A percentile compares a stretch with the other conserved stretches of the same genome.
phyloP scores from a whole-genome alignment of 2,888 invertebrate species.

The Chymomyza fuscimana region DNA sequence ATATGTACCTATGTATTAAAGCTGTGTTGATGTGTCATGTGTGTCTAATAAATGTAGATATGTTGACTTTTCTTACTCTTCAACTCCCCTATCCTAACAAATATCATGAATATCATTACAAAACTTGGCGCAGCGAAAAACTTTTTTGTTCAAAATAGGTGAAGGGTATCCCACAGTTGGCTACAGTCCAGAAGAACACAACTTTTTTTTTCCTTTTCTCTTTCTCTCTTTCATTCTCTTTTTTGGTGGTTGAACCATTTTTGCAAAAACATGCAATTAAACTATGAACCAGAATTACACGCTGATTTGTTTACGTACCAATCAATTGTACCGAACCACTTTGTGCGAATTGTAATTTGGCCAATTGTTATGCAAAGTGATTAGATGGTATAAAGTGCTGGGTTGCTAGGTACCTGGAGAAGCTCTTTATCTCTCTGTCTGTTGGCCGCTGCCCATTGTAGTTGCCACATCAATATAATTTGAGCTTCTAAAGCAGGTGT shows the following conservation, averaged over 20 bases:
- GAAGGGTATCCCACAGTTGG: too few species aligned
- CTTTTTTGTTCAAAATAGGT: too few species aligned
- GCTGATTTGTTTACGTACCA: slow-evolving; percentile 41
- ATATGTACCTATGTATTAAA: slow-evolving; percentile 48
- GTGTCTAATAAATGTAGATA: too few species aligned
- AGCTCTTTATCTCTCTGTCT: slow-evolving; percentile 10
- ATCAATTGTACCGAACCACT: not conserved
- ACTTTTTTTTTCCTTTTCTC: not conserved
- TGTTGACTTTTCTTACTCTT: too few species aligned
- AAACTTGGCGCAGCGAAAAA: too few species aligned
- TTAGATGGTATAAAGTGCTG: slow-evolving; percentile 31
- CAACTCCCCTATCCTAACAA: too few species aligned
- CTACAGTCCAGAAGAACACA: too few species aligned
- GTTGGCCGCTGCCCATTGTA: not conserved
- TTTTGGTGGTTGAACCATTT: not conserved
- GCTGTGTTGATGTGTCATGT: not conserved
- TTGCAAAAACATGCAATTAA: not conserved
- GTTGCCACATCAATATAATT: slow-evolving; percentile 4
- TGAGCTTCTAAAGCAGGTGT: slow-evolving; percentile 2
- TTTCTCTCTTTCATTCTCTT: not conserved
- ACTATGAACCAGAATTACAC: not conserved
- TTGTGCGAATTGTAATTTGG: slow-evolving; percentile 10
- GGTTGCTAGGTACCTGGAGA: not conserved
- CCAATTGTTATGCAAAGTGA: slow-evolving; percentile 31
- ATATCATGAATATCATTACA: too few species aligned